Evolutionary conservation across 1,140 invertebrate species (phyloP), one percentile per base, ranked within the genome.

Genomic region (Zeugodacus cucurbitae): DNA sequence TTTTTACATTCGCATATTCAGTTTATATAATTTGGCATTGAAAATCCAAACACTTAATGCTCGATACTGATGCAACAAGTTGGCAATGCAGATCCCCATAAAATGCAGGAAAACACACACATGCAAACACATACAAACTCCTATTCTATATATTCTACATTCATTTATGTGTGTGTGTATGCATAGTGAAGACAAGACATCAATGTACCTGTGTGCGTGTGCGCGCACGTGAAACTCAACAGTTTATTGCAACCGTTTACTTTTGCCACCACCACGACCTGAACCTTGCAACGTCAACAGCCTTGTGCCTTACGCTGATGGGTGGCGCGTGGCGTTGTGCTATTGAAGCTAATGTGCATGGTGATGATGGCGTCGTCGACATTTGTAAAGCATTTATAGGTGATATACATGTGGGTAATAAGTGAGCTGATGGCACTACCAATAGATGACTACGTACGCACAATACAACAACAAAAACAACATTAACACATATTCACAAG

Each of bases 341-440:
- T 82, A 82, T 82, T 82, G 74, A 82, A 82, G 74, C 74, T 82
- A 82, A 82, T 82, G 26, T n/a, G 26, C 17, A 29, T 82, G 74
- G 29, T 82, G 74, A 41, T 41, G 74, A 29, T 82, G 74, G 29
- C 48, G 74, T 41, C 74, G 74, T 82, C 74, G 41, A 82, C n/a
- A 82, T 34, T 82, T 82, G 74, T 29, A 26, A 82, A 82, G 41
- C 44, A 22, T 82, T 82, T 82, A 82, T 48, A 82, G 34, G 41
- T 37, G 74, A 48, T 44, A 82, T 48, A 82, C 48, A 11, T 54
- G 20, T 54, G 48, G 10, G 14, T 54, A 44, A 11, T 58, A 58
- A 82, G 48, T 22, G 41, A n/a, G 34, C 37, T 22, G 41, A 54
- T 34, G 26, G 22, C 74, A 26, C 74, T 41, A 82, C 74, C 37